Evolutionary conservation across 2,113 vertebrate species (phyloP), one percentile per base, ranked within the genome.

Genomic region (Alethe castanea): DNA sequence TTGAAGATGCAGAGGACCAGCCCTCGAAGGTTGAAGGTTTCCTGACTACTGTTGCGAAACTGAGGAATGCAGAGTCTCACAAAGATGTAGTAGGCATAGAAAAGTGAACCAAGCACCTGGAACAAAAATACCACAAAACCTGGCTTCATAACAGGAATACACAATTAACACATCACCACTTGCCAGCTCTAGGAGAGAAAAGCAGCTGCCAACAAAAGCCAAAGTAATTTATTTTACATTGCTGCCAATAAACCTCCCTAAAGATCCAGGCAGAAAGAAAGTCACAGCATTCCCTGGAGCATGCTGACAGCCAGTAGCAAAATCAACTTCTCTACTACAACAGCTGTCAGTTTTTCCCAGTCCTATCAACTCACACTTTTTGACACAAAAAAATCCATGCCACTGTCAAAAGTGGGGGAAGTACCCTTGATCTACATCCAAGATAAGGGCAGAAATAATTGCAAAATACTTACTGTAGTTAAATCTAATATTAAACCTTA

Each of bases 1-100:
- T 99, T 99, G 96, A 99, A 99, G 52, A 99, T 97, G 82, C 99
- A 99, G 13, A 99, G 98, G 67, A 99, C 99, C 97, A 99, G 98
- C 85, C 98, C 98, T 38, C 98, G 98, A 61, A 99, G 97, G 67
- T 98, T 98, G 92, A 99, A 99, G 23, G 98, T 98, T 93, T 99
- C 98, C 86, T 98, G 97, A 57, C 98, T 98, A 48, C 98, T 98
- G 92, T 98, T 99, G 86, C 91, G 98, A 81, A 99, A 99, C 92
- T 98, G 98, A 44, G 99, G 99, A 86, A 98, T 98, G 90, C 98
- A 99, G 73, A 99, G 98, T 56, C 99, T 98, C 92, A 99, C 98
- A 95, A 99, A 99, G 89, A 99, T 97, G 79, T 99, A 99, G 95
- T 99, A 99, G 19, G 98, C 97, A 82, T 99, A 99, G 97, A 99